Conservation (phyloP, 1,140 invertebrate species). For the Nasonia giraulti region DNA sequence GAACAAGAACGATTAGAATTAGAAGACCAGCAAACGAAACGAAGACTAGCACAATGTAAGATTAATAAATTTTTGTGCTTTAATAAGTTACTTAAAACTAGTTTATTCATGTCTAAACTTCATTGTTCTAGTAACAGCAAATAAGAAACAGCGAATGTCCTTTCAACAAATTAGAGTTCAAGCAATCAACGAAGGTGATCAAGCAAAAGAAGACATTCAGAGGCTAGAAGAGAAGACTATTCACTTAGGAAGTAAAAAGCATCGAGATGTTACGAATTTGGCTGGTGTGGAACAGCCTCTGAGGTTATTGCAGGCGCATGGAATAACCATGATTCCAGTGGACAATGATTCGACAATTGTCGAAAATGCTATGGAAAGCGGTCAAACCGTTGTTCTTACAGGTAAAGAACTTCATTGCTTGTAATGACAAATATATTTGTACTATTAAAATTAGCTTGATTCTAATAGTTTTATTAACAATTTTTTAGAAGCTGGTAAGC, state of each 20-base stretch:
- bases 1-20: constrained; percentile 61
- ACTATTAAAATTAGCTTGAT: background rate
- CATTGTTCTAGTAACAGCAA: constrained; percentile 55
- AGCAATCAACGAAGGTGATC: constrained; percentile 62
- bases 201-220: constrained; percentile 63
- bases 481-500: constrained; percentile 81
- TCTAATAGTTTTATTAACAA: background rate
- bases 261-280: constrained; percentile 67
- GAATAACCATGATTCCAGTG: constrained; percentile 84
- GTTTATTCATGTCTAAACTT: background rate
- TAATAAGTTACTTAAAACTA: background rate
- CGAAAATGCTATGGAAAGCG: constrained; percentile 86
- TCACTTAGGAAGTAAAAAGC: constrained; percentile 63
- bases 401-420: constrained; percentile 69
- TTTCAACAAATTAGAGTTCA: constrained; percentile 68
- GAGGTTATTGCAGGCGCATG: constrained; percentile 84
- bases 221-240: constrained; percentile 56
- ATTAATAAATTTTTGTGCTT: background rate
- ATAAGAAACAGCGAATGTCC: constrained; percentile 66
- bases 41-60: constrained; percentile 59
- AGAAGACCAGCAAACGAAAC: constrained; percentile 59
- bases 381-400: constrained; percentile 85
- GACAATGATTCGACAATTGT: constrained; percentile 83
- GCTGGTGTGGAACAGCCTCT: constrained; percentile 71
- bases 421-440: constrained; percentile 5